These are phyloP conservation scores for Muraenolepis orangiensis DNA, from an alignment of 2,797 vertebrate species.

Conservation along the genomic window DNA sequence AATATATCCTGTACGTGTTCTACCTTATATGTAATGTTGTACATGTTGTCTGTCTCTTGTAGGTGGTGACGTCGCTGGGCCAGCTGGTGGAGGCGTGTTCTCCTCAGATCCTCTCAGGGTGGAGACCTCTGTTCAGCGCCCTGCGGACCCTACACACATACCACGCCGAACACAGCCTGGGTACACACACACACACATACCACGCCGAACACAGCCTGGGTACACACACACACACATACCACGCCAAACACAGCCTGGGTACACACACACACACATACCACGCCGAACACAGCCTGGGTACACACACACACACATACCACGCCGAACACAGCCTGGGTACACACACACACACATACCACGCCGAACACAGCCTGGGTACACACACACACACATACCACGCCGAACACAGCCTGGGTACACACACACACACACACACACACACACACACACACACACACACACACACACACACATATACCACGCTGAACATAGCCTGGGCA, in stretches of 20 bases:
- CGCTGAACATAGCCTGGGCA: not conserved
- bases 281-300: too few species aligned
- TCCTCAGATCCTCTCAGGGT: conserved; percentile 91
- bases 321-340: not conserved
- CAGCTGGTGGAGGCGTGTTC: conserved; percentile 97
- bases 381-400: too few species aligned
- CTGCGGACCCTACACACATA: conserved; percentile 84
- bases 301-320: too few species aligned
- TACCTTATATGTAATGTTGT: not conserved
- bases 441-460: too few species aligned
- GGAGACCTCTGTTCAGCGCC: conserved; percentile 95
- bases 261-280: not conserved
- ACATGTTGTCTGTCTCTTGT: not conserved
- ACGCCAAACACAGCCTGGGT: not conserved
- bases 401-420: too few species aligned
- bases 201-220: not conserved
- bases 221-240: not conserved
- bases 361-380: too few species aligned
- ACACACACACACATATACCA: too few species aligned
- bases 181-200: not conserved
- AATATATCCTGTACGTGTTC: not conserved
- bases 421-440: not conserved
- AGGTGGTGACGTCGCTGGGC: conserved; percentile 95
- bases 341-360: not conserved
- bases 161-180: not conserved